Evolutionary conservation across 2,113 vertebrate genomes (phyloP).

Genomic region (Mola mola): DNA sequence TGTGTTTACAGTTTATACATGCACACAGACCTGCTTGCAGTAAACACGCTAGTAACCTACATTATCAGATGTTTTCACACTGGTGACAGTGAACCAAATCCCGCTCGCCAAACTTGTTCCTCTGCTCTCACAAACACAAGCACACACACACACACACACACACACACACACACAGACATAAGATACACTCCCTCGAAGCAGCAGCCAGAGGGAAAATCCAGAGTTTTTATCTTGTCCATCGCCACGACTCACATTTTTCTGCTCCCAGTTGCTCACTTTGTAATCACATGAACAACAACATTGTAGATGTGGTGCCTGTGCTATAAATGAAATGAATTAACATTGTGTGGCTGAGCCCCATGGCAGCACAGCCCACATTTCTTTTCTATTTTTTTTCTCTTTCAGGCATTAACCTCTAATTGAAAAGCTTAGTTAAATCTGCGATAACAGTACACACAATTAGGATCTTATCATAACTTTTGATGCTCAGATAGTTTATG

Average conservation of each 20-base stretch:
- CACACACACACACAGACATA: background rate
- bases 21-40: constrained; percentile 60
- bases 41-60: constrained; percentile 63
- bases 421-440: constrained; percentile 68
- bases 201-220: constrained; percentile 14
- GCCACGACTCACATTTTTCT: constrained; percentile 43
- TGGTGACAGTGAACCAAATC: background rate
- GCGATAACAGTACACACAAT: constrained; percentile 69
- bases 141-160: background rate
- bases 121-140: background rate
- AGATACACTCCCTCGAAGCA: constrained; percentile 4
- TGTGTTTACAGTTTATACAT: constrained; percentile 69
- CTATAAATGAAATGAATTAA: constrained; percentile 78
- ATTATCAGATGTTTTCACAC: constrained; percentile 26
- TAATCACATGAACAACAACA: constrained; percentile 72
- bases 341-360: constrained; percentile 59
- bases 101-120: constrained; percentile 32
- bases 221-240: constrained; percentile 45
- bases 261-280: constrained; percentile 53
- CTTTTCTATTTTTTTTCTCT: constrained; percentile 9
- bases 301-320: constrained; percentile 57
- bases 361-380: constrained; percentile 49
- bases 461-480: constrained; percentile 61
- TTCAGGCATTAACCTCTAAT: constrained; percentile 64
- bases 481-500: constrained; percentile 61